phyloP scores from a whole-genome alignment of 2,113 vertebrate genomes.

The Ammodytes marinus region DNA sequence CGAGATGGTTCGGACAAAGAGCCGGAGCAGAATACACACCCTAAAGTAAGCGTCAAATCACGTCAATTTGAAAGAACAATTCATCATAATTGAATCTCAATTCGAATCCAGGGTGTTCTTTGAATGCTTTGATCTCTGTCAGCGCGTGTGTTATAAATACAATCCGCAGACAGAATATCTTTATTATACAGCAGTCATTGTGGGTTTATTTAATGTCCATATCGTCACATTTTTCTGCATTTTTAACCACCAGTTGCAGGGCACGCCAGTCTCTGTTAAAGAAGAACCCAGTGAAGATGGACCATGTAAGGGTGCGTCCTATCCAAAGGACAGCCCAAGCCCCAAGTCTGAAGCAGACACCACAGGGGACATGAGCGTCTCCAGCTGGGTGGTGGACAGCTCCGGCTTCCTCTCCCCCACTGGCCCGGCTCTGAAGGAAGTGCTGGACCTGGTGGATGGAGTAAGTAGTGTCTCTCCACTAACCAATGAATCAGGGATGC shows the following conservation, averaged over 20 bases:
- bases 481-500: neutral
- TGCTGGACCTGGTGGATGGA: conserved; percentile 94
- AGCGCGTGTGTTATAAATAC: neutral
- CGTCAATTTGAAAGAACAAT: neutral
- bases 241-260: conserved; percentile 47
- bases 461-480: conserved; percentile 80
- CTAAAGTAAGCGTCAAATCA: conserved; percentile 57
- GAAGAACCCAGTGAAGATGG: conserved; percentile 16
- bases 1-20: conserved; percentile 61
- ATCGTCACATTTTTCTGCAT: neutral
- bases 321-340: conserved; percentile 53
- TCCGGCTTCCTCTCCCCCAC: conserved; percentile 89
- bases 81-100: neutral
- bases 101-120: neutral
- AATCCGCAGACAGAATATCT: neutral
- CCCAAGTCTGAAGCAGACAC: conserved; percentile 71
- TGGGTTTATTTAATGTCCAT: neutral
- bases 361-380: conserved; percentile 63
- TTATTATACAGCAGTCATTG: neutral
- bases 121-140: neutral
- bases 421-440: conserved; percentile 88
- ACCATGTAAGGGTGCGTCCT: conserved; percentile 34
- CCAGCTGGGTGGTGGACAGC: conserved; percentile 93
- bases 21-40: conserved; percentile 39
- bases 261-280: conserved; percentile 7